A percentile compares a stretch with the other conserved stretches of the same genome.
Conservation (phyloP, 2,888 invertebrate genomes). For the Nomada ruficornis region DNA sequence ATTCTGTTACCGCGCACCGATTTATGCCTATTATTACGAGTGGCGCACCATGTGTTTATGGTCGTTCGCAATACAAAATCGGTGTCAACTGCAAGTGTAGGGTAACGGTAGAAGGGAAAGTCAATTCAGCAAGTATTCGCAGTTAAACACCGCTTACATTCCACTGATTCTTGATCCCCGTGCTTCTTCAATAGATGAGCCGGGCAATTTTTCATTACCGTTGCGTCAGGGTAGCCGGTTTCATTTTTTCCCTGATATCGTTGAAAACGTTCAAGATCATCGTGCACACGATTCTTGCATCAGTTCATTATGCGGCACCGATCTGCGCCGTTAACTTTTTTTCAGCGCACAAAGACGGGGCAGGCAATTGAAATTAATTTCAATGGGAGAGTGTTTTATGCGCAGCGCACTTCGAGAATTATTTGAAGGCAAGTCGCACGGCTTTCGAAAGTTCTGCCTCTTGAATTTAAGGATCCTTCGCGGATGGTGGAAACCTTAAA, state of each 20-base stretch:
- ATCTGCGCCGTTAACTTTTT: constrained; percentile 22
- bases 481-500: constrained; percentile 66
- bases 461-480: constrained; percentile 65
- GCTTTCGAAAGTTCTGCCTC: constrained; percentile 53
- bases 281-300: background rate
- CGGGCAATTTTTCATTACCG: constrained; percentile 23
- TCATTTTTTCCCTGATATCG: background rate
- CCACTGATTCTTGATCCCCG: constrained; percentile 15
- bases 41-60: constrained; percentile 34
- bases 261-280: background rate
- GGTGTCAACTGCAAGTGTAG: constrained; percentile 11
- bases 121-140: constrained; percentile 3
- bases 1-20: constrained; percentile 19
- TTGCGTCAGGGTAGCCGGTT: constrained; percentile 35
- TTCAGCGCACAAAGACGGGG: constrained; percentile 1
- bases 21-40: constrained; percentile 41
- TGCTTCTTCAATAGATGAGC: constrained; percentile 5
- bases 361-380: constrained; percentile 47
- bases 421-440: constrained; percentile 40
- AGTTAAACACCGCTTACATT: constrained; percentile 10
- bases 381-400: constrained; percentile 35
- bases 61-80: constrained; percentile 35
- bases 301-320: constrained; percentile 11
- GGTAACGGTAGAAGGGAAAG: constrained; percentile 18
- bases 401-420: constrained; percentile 42